phyloP scores from a whole-genome alignment of 1,140 invertebrate species.

The Plutomurus gul region DNA sequence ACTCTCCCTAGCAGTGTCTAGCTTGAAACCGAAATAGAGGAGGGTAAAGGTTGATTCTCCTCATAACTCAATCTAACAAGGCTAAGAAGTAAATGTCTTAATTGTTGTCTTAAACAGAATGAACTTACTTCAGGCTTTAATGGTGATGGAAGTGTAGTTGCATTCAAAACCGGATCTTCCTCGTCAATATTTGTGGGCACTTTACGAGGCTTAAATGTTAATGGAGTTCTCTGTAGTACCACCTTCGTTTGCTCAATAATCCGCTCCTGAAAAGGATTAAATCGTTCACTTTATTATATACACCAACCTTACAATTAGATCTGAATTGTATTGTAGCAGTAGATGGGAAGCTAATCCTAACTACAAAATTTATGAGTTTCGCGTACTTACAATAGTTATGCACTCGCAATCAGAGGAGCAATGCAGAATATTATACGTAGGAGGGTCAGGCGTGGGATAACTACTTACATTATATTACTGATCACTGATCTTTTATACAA shows the following conservation, averaged over 20 bases:
- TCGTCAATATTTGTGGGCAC: slow-evolving; percentile 66
- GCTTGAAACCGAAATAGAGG: too few relatives aligned
- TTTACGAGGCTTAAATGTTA: slow-evolving; percentile 71
- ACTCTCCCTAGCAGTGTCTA: too few relatives aligned
- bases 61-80: too few relatives aligned
- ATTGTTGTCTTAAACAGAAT: neutral
- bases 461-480: too few relatives aligned
- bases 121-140: slow-evolving; percentile 52
- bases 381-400: slow-evolving; percentile 33
- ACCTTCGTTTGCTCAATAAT: slow-evolving; percentile 69
- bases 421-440: too few relatives aligned
- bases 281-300: neutral
- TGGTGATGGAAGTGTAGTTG: slow-evolving; percentile 50
- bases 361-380: slow-evolving; percentile 42
- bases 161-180: slow-evolving; percentile 58
- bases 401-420: neutral
- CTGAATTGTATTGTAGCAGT: neutral
- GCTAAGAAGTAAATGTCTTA: neutral
- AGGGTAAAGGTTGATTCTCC: too few relatives aligned
- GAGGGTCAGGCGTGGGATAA: too few relatives aligned
- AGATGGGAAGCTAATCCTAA: neutral
- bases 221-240: slow-evolving; percentile 70
- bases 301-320: neutral
- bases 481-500: too few relatives aligned
- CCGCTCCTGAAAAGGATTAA: slow-evolving; percentile 62